Evolutionary conservation across 1,140 invertebrate species (phyloP), one percentile per base, ranked within the genome.

Genomic region (Callitettix versicolor): DNA sequence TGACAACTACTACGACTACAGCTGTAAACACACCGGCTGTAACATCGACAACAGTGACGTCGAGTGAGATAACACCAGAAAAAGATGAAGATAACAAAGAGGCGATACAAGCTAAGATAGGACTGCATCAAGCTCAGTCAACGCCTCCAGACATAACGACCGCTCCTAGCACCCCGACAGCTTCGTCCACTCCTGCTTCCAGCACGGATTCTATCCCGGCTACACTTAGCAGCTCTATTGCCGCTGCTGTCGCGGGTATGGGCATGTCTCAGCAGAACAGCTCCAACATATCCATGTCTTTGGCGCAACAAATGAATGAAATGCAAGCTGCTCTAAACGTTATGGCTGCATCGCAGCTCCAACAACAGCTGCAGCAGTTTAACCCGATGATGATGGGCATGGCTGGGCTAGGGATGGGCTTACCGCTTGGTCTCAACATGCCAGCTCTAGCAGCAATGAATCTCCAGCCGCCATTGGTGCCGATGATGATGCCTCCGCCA

Each of bases 401-500:
- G 79, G 71, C 64, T 1, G 69, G 76, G 6, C 64, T 77, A 55
- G 71, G 73, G 3, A 83, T 92, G 76, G 84, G 83, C n/a, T 76
- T 92, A 65, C 84, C 84, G 12, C 70, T 91, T 58, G 87, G 86
- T n/a, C 73, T 92, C 46, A 90, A 88, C 62, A 77, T 90, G 62
- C 84, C 85, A 43, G 86, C 88, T 22, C 69, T 91, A 58, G 87
- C 87, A 0, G 87, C 88, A 0, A 91, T 91, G 86, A 90, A 91
- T 68, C 71, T 91, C 11, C 88, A 89, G 68, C 87, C 87, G 11
- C 86, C 87, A 0, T 68, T 94, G 41, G 87, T 93, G 56, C 88
- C 91, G 1, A 81, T 94, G 73, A 91, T 95, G 86, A 79, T 91
- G 77, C 85, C 88, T 20, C 86, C 86, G 15, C 83, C 84, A 33